Conservation (phyloP, 2,888 invertebrate species). For the Hydropsyche betteni region DNA sequence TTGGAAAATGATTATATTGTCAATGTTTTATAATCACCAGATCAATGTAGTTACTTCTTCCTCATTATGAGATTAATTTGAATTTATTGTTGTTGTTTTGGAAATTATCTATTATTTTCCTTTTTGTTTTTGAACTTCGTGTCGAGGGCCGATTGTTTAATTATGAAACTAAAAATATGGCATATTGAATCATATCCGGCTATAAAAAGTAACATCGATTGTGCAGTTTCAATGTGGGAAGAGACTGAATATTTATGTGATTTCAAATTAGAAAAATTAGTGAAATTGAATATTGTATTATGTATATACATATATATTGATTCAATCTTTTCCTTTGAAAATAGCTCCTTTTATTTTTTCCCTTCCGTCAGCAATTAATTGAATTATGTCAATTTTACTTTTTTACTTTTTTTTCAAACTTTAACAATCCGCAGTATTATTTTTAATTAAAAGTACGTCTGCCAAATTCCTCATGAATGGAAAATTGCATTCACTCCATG, state of each 20-base stretch:
- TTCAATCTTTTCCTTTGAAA: neutral
- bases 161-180: neutral
- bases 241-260: neutral
- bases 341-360: neutral
- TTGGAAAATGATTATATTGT: too few species aligned
- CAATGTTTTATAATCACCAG: too few species aligned
- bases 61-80: neutral
- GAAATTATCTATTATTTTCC: neutral
- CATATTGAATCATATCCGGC: neutral
- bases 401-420: too few species aligned
- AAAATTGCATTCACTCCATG: too few species aligned
- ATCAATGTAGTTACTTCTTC: too few species aligned
- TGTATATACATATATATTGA: neutral
- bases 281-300: neutral
- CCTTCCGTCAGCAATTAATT: neutral
- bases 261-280: neutral
- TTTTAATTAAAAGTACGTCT: too few species aligned
- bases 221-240: neutral
- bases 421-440: too few species aligned
- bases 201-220: neutral
- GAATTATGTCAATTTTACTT: neutral
- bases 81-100: too few species aligned
- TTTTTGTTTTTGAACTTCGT: neutral
- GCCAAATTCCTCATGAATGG: too few species aligned
- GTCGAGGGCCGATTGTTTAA: neutral